phyloP scores from a whole-genome alignment of 2,797 vertebrate genomes.

The Ptychobarbus kaznakovi region DNA sequence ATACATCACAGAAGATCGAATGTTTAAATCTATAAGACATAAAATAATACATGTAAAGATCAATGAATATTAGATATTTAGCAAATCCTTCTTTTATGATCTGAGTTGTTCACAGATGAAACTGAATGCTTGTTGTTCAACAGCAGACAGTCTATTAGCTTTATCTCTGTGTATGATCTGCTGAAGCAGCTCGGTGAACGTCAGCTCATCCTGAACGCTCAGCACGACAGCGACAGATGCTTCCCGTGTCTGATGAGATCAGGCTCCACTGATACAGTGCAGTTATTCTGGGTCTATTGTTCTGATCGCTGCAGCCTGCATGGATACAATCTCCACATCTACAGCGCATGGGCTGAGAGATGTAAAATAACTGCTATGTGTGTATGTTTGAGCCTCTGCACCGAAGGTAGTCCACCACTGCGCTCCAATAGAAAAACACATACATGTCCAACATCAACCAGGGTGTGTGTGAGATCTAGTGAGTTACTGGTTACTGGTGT shows the following conservation, averaged over 20 bases:
- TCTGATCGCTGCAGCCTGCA: conserved; percentile 43
- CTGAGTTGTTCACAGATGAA: not conserved
- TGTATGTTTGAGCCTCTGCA: conserved; percentile 56
- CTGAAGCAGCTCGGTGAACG: conserved; percentile 52
- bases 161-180: conserved; percentile 28
- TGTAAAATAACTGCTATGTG: conserved; percentile 59
- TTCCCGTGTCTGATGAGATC: conserved; percentile 72
- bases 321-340: conserved; percentile 12
- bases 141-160: conserved; percentile 43
- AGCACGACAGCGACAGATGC: conserved; percentile 71
- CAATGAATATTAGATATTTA: not conserved
- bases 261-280: conserved; percentile 53
- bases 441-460: conserved; percentile 58
- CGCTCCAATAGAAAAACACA: conserved; percentile 45
- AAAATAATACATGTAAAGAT: not conserved
- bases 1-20: not conserved
- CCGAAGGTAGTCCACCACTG: conserved; percentile 51
- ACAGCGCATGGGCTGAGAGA: not conserved
- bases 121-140: not conserved
- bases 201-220: conserved; percentile 66
- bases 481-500: conserved; percentile 47
- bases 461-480: not conserved
- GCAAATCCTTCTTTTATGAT: not conserved
- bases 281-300: conserved; percentile 69
- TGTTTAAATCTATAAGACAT: not conserved